These are phyloP conservation scores for Centropus bengalensis DNA, from an alignment of 2,113 vertebrate species.

Conservation along the genomic window DNA sequence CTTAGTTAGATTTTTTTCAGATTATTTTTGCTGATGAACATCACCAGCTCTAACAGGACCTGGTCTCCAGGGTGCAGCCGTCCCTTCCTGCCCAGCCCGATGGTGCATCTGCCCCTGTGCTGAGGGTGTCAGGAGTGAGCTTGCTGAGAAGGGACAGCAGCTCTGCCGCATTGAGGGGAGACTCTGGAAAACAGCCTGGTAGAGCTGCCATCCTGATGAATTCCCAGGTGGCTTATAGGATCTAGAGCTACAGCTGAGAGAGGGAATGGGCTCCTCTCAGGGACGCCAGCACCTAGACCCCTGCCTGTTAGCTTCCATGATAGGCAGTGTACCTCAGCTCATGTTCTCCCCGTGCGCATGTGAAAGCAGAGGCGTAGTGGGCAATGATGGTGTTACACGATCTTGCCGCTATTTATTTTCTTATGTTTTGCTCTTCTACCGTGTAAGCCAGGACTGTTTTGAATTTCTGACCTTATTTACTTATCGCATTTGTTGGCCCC, in stretches of 20 bases:
- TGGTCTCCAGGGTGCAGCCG: not conserved
- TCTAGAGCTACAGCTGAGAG: accelerated
- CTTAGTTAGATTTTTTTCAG: not conserved
- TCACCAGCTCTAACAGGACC: not conserved
- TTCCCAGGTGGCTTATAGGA: not conserved
- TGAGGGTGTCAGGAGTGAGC: not conserved
- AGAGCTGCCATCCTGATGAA: accelerated
- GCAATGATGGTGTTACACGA: not conserved
- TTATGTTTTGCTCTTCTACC: too few relatives aligned
- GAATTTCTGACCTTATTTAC: not conserved
- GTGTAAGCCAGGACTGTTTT: not conserved
- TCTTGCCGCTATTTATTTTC: not conserved
- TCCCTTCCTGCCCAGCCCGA: not conserved
- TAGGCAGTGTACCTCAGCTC: not conserved
- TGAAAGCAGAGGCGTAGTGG: not conserved
- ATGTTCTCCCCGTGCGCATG: accelerated
- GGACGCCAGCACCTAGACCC: not conserved
- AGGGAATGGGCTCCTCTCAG: not conserved
- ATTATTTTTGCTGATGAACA: not conserved
- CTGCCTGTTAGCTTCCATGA: not conserved
- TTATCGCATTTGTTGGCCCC: not conserved
- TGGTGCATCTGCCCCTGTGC: not conserved
- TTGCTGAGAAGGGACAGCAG: not conserved
- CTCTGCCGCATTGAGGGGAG: not conserved
- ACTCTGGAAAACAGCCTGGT: not conserved